Conservation (phyloP, 2,797 vertebrate species). For the Alectoris magna region DNA sequence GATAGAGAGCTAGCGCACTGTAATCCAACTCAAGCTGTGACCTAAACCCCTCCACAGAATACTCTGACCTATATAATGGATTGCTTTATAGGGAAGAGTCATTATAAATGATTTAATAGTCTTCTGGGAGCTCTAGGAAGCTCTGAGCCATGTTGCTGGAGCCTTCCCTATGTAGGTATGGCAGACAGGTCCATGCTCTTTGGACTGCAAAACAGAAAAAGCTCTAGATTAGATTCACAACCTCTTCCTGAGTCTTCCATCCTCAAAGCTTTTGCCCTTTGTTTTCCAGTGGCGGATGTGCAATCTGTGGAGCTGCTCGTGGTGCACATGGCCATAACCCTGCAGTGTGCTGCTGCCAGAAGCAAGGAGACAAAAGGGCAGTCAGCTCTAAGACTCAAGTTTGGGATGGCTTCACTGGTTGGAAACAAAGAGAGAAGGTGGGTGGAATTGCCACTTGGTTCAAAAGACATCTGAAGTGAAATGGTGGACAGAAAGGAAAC, state of each 20-base stretch:
- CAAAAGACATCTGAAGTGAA: neutral
- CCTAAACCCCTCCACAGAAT: neutral
- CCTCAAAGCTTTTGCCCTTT: neutral
- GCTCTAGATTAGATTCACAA: neutral
- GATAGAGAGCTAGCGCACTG: neutral
- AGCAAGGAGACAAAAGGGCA: neutral
- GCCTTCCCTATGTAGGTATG: fast-evolving
- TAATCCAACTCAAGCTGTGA: neutral
- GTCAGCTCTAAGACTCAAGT: fast-evolving
- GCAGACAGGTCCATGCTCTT: neutral
- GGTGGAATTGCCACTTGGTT: neutral
- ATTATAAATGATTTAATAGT: neutral
- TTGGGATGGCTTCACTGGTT: neutral
- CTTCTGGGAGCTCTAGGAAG: neutral
- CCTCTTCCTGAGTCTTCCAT: neutral
- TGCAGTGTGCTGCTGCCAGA: neutral
- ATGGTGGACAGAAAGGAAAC: neutral
- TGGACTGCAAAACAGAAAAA: neutral
- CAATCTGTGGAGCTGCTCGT: neutral
- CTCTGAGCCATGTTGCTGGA: neutral
- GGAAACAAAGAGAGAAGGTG: neutral
- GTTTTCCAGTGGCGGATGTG: neutral
- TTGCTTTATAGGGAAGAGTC: neutral
- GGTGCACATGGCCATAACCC: neutral
- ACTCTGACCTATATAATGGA: neutral